Evolutionary conservation across 2,888 invertebrate species (phyloP).

Genomic region (Drosophila nigritarsus): DNA sequence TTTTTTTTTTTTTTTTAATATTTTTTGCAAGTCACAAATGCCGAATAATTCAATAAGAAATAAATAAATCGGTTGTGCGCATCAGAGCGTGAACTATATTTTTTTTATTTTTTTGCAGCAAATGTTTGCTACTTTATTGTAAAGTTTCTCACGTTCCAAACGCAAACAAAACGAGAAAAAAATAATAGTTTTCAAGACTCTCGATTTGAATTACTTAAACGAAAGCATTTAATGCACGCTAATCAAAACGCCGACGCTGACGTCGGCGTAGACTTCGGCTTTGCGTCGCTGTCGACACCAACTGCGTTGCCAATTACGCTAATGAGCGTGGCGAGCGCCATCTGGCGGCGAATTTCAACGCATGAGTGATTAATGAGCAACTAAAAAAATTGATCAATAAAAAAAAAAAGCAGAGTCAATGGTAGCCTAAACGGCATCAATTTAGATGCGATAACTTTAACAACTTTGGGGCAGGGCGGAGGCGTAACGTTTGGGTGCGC

Average conservation of each 20-base stretch:
- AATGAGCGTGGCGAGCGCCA: constrained; percentile 72
- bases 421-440: constrained; percentile 50
- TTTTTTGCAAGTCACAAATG: constrained; percentile 70
- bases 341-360: constrained; percentile 74
- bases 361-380: constrained; percentile 78
- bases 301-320: constrained; percentile 65
- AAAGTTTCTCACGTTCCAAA: constrained; percentile 74
- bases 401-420: constrained; percentile 24
- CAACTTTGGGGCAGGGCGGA: constrained; percentile 43
- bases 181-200: constrained; percentile 50
- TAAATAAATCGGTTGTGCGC: constrained; percentile 71
- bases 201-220: constrained; percentile 76
- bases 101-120: constrained; percentile 21
- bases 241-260: constrained; percentile 59
- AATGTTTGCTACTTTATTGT: constrained; percentile 58
- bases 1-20: neutral
- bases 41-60: constrained; percentile 75
- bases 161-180: constrained; percentile 30
- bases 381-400: constrained; percentile 65
- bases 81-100: constrained; percentile 74
- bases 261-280: constrained; percentile 7
- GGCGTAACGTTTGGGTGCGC: constrained; percentile 36
- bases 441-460: constrained; percentile 54
- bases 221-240: constrained; percentile 80
- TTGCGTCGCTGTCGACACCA: constrained; percentile 22